Percentiles rank a stretch among this genome's conserved stretches.
These are phyloP conservation scores for Arvicola amphibius DNA, from an alignment of 2,797 vertebrate species.

Conservation along the genomic window DNA sequence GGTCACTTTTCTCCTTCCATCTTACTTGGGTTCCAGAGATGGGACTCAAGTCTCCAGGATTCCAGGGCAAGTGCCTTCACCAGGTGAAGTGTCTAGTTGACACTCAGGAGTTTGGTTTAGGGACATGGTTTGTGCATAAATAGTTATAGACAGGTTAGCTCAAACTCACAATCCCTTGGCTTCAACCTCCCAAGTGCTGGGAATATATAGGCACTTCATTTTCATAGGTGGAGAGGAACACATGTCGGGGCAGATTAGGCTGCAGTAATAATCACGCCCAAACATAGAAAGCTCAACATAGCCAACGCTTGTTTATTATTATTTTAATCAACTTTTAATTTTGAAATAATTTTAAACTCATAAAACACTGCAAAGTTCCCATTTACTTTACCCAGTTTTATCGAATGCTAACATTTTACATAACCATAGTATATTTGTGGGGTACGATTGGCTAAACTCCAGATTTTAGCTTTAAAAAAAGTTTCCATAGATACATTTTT, in stretches of 20 bases:
- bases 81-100: not conserved
- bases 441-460: not conserved
- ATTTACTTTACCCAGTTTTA: not conserved
- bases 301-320: not conserved
- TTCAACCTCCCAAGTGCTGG: not conserved
- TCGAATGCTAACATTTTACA: not conserved
- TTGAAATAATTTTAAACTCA: constrained; percentile 15
- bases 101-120: not conserved
- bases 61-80: not conserved
- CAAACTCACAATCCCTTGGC: not conserved
- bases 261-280: not conserved
- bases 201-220: not conserved
- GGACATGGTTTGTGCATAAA: not conserved
- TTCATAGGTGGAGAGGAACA: not conserved
- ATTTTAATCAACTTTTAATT: not conserved
- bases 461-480: not conserved
- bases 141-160: not conserved
- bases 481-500: not conserved
- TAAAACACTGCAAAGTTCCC: not conserved
- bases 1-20: not conserved
- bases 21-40: not conserved
- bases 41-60: not conserved
- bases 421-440: not conserved
- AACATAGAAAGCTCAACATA: not conserved
- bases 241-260: accelerated